Percentiles rank a stretch among this genome's conserved stretches.
phyloP scores from a whole-genome alignment of 2,797 vertebrate species.

The Eptatretus atami region DNA sequence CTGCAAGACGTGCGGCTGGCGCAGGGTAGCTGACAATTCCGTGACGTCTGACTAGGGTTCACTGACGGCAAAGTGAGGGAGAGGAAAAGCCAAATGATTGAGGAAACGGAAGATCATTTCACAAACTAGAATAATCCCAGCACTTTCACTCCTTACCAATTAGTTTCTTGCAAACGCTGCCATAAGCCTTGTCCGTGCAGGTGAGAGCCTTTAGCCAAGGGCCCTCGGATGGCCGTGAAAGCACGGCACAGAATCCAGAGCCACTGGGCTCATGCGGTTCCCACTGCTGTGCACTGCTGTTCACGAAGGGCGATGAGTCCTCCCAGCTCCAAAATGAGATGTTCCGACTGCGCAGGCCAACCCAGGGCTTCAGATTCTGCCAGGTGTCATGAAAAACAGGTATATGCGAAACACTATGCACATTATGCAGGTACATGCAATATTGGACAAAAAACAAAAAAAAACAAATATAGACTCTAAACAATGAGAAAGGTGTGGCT shows the following conservation, averaged over 20 bases:
- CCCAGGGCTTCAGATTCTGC: constrained; percentile 49
- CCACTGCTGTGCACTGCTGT: constrained; percentile 47
- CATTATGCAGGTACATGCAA: too few relatives aligned
- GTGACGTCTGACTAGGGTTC: constrained; percentile 53
- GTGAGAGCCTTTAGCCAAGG: constrained; percentile 50
- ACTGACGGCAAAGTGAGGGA: not conserved
- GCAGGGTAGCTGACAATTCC: constrained; percentile 68
- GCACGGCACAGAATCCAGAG: constrained; percentile 65
- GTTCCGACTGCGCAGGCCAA: constrained; percentile 76
- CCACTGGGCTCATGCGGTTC: constrained; percentile 53
- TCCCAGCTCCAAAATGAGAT: constrained; percentile 98
- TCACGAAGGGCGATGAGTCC: constrained; percentile 88
- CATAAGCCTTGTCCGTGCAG: constrained; percentile 63
- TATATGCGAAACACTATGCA: too few relatives aligned
- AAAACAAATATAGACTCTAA: too few relatives aligned
- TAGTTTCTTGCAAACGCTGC: constrained; percentile 61
- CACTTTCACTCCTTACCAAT: not conserved
- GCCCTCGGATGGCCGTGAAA: constrained; percentile 39
- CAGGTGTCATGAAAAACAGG: too few relatives aligned
- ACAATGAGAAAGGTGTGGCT: too few relatives aligned
- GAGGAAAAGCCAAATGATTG: not conserved
- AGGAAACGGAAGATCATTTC: too few relatives aligned
- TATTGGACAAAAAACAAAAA: too few relatives aligned
- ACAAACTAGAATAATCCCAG: too few relatives aligned
- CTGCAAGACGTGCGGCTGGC: constrained; percentile 37